Conservation (phyloP, 1,140 invertebrate species). For the Colletes gigas region DNA sequence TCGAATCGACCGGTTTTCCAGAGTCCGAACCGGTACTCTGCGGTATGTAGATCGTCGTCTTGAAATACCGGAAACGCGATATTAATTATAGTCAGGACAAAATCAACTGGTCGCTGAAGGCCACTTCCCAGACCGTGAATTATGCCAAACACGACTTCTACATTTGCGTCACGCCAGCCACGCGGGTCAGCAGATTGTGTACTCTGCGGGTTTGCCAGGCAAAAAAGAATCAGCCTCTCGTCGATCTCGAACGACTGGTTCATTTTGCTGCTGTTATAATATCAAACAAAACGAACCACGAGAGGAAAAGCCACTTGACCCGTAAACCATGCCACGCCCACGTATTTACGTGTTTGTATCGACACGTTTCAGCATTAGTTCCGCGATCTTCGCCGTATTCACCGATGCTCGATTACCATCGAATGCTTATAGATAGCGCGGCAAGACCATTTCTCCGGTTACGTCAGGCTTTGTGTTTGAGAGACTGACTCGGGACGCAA, state of each 20-base stretch:
- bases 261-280: no score
- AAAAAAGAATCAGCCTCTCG: no score
- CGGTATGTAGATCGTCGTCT: constrained; percentile 44
- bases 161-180: no score
- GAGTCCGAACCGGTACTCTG: constrained; percentile 53
- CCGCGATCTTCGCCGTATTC: constrained; percentile 31
- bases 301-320: constrained; percentile 24
- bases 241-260: no score
- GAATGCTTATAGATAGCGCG: constrained; percentile 48
- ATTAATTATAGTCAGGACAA: constrained; percentile 35
- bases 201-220: no score
- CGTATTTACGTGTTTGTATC: constrained; percentile 1
- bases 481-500: constrained; percentile 59
- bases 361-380: constrained; percentile 26
- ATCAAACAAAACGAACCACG: background rate
- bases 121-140: background rate
- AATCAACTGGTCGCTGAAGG: constrained; percentile 7
- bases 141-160: background rate
- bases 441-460: constrained; percentile 27
- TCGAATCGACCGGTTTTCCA: constrained; percentile 51
- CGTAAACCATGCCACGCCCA: constrained; percentile 16
- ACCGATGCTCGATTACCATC: constrained; percentile 52
- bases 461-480: constrained; percentile 50
- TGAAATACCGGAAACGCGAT: constrained; percentile 49
- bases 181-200: no score